phyloP scores from a whole-genome alignment of 2,113 vertebrate species.

The Microtus oregoni region DNA sequence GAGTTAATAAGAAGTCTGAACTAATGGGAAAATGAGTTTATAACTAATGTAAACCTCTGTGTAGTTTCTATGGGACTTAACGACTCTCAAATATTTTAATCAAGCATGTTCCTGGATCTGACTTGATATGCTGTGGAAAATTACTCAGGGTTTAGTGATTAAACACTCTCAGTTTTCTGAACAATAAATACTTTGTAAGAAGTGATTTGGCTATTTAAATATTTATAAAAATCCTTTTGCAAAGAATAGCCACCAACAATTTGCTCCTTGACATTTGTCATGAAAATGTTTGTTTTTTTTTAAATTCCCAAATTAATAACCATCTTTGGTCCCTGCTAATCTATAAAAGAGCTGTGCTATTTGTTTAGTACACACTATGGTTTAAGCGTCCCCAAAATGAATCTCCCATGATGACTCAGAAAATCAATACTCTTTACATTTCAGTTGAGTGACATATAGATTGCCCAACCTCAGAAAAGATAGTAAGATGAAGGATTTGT shows the following conservation, averaged over 20 bases:
- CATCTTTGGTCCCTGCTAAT: too few species aligned
- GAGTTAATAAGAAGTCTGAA: too few species aligned
- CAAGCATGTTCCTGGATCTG: background rate
- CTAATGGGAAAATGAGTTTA: too few species aligned
- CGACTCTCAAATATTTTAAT: background rate
- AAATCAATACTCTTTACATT: too few species aligned
- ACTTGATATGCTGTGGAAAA: rapidly evolving
- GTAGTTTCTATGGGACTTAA: too few species aligned
- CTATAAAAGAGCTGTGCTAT: too few species aligned
- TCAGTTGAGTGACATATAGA: too few species aligned
- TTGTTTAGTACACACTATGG: background rate
- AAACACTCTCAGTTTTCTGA: background rate
- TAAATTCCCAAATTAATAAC: too few species aligned
- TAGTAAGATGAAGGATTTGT: background rate
- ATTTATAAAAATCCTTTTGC: background rate
- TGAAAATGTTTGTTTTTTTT: background rate
- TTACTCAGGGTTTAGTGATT: background rate
- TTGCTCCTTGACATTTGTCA: background rate
- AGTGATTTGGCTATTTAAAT: background rate
- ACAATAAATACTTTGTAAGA: background rate
- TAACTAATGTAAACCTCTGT: too few species aligned
- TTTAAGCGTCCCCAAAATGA: too few species aligned
- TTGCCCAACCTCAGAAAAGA: too few species aligned
- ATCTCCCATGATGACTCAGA: too few species aligned
- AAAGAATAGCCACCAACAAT: background rate